Base-by-base conservation (phyloP, 1,140 invertebrate species). In the Agraylea sexmaculata region DNA sequence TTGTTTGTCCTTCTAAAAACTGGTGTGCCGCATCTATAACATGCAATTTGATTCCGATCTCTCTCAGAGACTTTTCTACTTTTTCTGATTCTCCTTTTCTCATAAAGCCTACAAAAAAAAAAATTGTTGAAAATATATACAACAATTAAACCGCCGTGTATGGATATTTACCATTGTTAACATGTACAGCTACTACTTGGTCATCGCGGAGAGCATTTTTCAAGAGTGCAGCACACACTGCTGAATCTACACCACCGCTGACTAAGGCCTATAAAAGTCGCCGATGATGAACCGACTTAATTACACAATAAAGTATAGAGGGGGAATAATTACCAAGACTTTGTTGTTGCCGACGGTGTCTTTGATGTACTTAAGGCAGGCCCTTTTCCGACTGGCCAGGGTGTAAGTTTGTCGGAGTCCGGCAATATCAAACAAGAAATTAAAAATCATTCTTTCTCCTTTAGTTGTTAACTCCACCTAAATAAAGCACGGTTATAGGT, bases 161-260 rank as follows among this genome's bases (percentile, higher is more conserved):
- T 18, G 15, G 25, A 2, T 32, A 38, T 37, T 51, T 51, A 72
- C 69, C 95, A 67, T 99, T 99, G 63, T 99, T 93, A 51, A 99
- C 94, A 65, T 99, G 94, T 44, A 98, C 74, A 23, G 92, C 91
- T 55, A 96, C 89, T 15, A 99, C 77, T 69, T 96, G 89, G 50
- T 94, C 87, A 49, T 83, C 77, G 45, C 74, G 71, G 16, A 99
- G 68, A 7, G 93, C 90, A 63, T 86, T 86, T 56, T 88, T 79
- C 31, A 99, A 67, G 25, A 99, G 65, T 12, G 93, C 93, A 17
- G 93, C 92, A 70, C 93, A 99, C 7, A 99, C 94, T 31, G 93
- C 92, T 0, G 93, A 98, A 65, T 99, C 95, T 7, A 99, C 95
- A 19, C 95, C 95, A 18, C 95, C 95, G 59, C 91, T 95, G 23